Evolutionary conservation across 2,113 vertebrate genomes (phyloP).

Genomic region (Noctilio leporinus): DNA sequence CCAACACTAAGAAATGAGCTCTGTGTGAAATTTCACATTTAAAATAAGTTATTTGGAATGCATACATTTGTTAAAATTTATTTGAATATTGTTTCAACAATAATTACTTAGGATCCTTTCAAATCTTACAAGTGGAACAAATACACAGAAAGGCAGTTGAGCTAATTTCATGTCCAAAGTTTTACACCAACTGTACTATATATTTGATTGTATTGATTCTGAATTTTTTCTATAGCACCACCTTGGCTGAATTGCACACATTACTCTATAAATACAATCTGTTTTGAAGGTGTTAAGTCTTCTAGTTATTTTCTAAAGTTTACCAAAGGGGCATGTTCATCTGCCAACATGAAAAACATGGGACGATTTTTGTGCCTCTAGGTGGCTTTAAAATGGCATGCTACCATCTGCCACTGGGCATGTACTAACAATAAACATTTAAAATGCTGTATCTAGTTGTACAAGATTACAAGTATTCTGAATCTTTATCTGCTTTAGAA

Average conservation of each 20-base stretch:
- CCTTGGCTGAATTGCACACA: background rate
- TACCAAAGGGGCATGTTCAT: slow-evolving; percentile 39
- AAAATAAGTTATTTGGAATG: background rate
- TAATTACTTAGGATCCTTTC: background rate
- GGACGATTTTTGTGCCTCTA: slow-evolving; percentile 65
- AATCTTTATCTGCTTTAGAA: slow-evolving; percentile 13
- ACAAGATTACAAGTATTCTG: slow-evolving; percentile 38
- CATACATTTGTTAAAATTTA: background rate
- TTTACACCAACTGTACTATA: background rate
- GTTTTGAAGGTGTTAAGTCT: slow-evolving; percentile 56
- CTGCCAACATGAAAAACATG: slow-evolving; percentile 65
- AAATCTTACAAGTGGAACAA: background rate
- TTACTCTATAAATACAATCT: slow-evolving; percentile 52
- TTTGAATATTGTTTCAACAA: background rate
- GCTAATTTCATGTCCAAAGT: background rate
- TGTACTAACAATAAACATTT: slow-evolving; percentile 60
- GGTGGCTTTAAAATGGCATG: slow-evolving; percentile 63
- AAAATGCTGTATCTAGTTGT: slow-evolving; percentile 44
- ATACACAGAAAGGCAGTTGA: background rate
- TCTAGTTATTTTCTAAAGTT: slow-evolving; percentile 61
- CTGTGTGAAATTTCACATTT: background rate
- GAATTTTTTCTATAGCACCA: background rate
- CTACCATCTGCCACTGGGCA: slow-evolving; percentile 67
- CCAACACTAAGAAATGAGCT: background rate
- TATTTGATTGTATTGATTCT: background rate